Base-by-base conservation (phyloP, 2,888 invertebrate genomes). In the Nymphalis polychloros region DNA sequence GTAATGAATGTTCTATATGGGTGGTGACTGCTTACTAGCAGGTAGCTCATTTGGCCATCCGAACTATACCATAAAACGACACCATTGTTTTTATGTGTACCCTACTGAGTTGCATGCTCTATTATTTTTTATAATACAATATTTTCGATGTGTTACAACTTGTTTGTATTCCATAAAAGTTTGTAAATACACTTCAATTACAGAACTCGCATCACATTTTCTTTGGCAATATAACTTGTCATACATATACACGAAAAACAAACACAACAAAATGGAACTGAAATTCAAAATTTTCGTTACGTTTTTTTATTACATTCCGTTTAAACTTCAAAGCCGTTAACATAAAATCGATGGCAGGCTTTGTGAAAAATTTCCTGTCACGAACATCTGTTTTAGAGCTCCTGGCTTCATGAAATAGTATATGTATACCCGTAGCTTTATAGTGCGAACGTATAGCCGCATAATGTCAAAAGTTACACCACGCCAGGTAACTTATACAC, bases 281-380 rank as follows among this genome's bases (percentile, higher is more conserved):
- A 59, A 64, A 59, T 57, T 35, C 49, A 57, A 48, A 41, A 2
- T 49, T 17, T 49, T 64, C 57, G 57, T 35, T 64, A 13, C 41
- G 4, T 41, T 41, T 41, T 55, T 55, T 55, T 66, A 55, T 61
- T 61, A 55, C 61, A 61, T 66, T 48, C 55, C 60, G 31, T 31
- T 57, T 41, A 46, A 46, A 47, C 47, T 66, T 66, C 61, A 61
- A 66, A 66, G 61, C 66, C 52, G 55, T 66, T 48, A 61, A 61
- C 66, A 48, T 49, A 35, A 53, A 55, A 55, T 61, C 66, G 66
- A 61, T 66, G 19, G 19, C 16, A 19, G 46, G 61, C 61, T 66
- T 61, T 61, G 66, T 66, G 61, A 66, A 66, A 55, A 61, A 55
- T 49, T 48, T 61, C 20, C 66, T 65, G 46, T 61, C 48, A 61